Base-by-base conservation (phyloP, 2,113 vertebrate genomes). In the Nestor notabilis region DNA sequence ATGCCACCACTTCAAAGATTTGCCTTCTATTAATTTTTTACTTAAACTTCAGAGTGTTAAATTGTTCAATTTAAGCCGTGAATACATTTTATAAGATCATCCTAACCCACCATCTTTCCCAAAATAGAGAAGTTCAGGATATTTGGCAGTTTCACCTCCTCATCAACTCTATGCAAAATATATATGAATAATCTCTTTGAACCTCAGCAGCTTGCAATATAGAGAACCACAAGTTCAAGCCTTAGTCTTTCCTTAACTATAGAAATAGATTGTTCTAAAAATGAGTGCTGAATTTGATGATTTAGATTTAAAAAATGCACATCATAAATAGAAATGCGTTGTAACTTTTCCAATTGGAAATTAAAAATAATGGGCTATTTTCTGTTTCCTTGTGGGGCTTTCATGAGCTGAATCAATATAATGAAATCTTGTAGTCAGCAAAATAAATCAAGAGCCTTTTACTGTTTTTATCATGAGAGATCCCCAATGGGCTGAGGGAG, bases 321-420 rank as follows among this genome's bases (percentile, higher is more conserved):
- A 70, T 96, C 84, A 95, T 96, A 96, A 96, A 96, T 90, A 96
- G 96, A 94, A 94, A 94, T 72, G n/a, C 65, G 87, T 91, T 96
- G 82, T 90, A 95, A 96, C 91, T 94, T 96, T 93, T 96, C 90
- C 94, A 80, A 83, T 77, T 97, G 92, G 75, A 97, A 97, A 97
- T 96, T 96, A 96, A 97, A 97, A 97, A 96, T 97, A 97, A 96
- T 96, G 84, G 93, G 66, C 93, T 96, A 83, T 96, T 96, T 97
- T 97, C 95, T 78, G 94, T 95, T 96, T 96, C 95, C 95, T 96
- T 94, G 84, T 93, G 95, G 70, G 75, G 58, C 46, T 96, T 95
- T 96, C 96, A 94, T 85, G 77, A 95, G 58, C 41, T 93, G 90
- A 96, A 97, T 96, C 95, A 96, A 97, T 97, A 95, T 93, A 96